phyloP scores from a whole-genome alignment of 2,888 invertebrate genomes.

The Cosmopolites sordidus region DNA sequence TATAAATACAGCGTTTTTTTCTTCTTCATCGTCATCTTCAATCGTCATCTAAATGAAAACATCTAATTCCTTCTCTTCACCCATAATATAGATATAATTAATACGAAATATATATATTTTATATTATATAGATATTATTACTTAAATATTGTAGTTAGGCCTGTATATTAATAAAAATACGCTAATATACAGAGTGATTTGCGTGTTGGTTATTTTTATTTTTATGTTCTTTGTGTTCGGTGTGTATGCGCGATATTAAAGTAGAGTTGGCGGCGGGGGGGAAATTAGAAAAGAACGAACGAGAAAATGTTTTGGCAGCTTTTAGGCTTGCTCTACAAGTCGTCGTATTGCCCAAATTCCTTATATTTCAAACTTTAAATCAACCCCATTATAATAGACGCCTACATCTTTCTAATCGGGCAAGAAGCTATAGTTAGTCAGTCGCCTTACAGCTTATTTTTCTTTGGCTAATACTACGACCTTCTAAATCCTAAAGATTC shows the following conservation, averaged over 20 bases:
- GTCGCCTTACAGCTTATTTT: no score
- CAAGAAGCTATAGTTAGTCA: no score
- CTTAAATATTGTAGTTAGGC: constrained; percentile 51
- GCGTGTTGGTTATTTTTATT: constrained; percentile 31
- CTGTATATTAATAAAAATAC: constrained; percentile 52
- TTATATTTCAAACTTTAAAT: no score
- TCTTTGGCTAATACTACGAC: no score
- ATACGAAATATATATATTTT: constrained; percentile 23
- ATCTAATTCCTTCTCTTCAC: no score
- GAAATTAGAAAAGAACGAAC: constrained; percentile 4
- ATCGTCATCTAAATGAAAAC: no score
- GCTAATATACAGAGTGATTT: constrained; percentile 51
- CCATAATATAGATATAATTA: not conserved
- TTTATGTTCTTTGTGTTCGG: no score
- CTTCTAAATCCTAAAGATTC: no score
- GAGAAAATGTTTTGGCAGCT: constrained; percentile 11
- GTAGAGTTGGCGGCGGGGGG: constrained; percentile 11
- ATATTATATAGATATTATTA: constrained; percentile 51
- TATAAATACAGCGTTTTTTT: constrained; percentile 49
- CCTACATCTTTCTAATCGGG: no score
- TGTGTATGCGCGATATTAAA: not conserved
- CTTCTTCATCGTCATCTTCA: no score
- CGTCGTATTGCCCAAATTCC: constrained; percentile 5
- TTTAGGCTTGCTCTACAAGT: constrained; percentile 5
- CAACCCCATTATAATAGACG: no score